phyloP scores from a whole-genome alignment of 2,113 vertebrate genomes.

The Ancistrus triradiatus region DNA sequence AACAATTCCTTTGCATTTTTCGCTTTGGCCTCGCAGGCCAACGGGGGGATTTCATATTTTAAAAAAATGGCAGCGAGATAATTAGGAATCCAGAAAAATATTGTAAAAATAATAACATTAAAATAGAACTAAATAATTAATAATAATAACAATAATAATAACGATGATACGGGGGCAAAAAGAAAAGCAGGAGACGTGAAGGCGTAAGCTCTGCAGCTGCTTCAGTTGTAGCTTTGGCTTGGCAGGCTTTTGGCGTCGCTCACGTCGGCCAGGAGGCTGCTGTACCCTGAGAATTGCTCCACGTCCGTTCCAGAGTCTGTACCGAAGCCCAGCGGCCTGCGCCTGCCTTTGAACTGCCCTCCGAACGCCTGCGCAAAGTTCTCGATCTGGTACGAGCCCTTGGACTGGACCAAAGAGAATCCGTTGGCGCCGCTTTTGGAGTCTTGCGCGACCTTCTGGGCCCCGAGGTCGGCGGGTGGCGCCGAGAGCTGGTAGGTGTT shows the following conservation, averaged over 20 bases:
- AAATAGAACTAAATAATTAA: slow-evolving; percentile 51
- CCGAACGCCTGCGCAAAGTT: slow-evolving; percentile 99
- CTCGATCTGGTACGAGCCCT: slow-evolving; percentile 96
- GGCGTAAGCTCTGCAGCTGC: slow-evolving; percentile 58
- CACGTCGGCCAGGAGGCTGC: slow-evolving; percentile 96
- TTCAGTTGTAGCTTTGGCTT: slow-evolving; percentile 99
- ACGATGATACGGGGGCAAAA: slow-evolving; percentile 54
- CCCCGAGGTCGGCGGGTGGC: slow-evolving; percentile 73
- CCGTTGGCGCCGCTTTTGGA: slow-evolving; percentile 65
- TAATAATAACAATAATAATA: slow-evolving; percentile 39
- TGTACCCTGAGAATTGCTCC: slow-evolving; percentile 99
- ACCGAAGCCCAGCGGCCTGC: slow-evolving; percentile 84
- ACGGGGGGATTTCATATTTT: slow-evolving; percentile 81
- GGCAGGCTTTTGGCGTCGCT: slow-evolving; percentile 95
- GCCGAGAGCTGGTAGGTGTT: slow-evolving; percentile 76
- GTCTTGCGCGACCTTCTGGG: slow-evolving; percentile 78
- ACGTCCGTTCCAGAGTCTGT: slow-evolving; percentile 84
- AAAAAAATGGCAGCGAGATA: slow-evolving; percentile 87
- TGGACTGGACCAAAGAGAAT: slow-evolving; percentile 83
- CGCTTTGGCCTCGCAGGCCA: slow-evolving; percentile 82
- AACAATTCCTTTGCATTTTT: slow-evolving; percentile 80
- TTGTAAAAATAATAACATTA: slow-evolving; percentile 47
- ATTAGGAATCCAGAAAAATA: slow-evolving; percentile 62
- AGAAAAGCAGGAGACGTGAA: slow-evolving; percentile 64
- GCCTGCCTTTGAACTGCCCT: slow-evolving; percentile 93